A percentile compares a stretch with the other conserved stretches of the same genome.
Evolutionary conservation across 2,888 invertebrate species (phyloP).

Genomic region (Hirtodrosophila duncani): DNA sequence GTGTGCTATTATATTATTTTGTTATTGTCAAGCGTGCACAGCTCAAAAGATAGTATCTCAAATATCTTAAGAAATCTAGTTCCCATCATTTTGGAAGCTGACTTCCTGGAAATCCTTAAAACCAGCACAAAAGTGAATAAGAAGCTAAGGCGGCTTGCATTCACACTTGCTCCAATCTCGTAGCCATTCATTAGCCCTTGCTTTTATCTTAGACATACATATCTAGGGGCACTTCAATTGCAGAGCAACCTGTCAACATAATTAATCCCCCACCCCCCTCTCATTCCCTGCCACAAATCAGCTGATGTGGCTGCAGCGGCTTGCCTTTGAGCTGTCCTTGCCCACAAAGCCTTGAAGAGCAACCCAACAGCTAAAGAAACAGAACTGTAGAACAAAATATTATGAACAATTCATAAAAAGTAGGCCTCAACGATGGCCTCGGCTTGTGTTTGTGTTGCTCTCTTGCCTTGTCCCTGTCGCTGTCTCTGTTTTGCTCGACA

Average conservation of each 20-base stretch:
- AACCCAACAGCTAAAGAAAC: too few relatives aligned
- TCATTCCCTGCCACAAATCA: constrained; percentile 41
- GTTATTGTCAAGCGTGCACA: too few relatives aligned
- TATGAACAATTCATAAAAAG: constrained; percentile 67
- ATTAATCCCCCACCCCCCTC: constrained; percentile 47
- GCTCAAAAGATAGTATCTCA: background rate
- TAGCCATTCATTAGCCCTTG: constrained; percentile 34
- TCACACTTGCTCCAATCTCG: constrained; percentile 8
- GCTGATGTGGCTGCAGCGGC: constrained; percentile 51
- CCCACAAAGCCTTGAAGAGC: constrained; percentile 32
- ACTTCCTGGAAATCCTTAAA: constrained; percentile 31
- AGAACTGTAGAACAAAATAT: constrained; percentile 28
- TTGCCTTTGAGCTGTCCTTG: constrained; percentile 34
- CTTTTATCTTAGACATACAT: too few relatives aligned
- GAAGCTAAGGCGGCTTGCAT: constrained; percentile 39
- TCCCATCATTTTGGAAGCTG: constrained; percentile 2
- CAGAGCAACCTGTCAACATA: constrained; percentile 62
- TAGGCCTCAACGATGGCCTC: constrained; percentile 46
- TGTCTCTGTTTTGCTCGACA: constrained; percentile 44
- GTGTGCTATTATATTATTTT: too few relatives aligned
- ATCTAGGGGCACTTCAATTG: constrained; percentile 37
- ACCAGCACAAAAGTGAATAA: constrained; percentile 15
- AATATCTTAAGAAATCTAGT: constrained; percentile 11
- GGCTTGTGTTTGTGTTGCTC: constrained; percentile 17
- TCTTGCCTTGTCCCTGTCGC: too few relatives aligned